phyloP scores from a whole-genome alignment of 2,113 vertebrate genomes.

The Xyliphius kryptos region DNA sequence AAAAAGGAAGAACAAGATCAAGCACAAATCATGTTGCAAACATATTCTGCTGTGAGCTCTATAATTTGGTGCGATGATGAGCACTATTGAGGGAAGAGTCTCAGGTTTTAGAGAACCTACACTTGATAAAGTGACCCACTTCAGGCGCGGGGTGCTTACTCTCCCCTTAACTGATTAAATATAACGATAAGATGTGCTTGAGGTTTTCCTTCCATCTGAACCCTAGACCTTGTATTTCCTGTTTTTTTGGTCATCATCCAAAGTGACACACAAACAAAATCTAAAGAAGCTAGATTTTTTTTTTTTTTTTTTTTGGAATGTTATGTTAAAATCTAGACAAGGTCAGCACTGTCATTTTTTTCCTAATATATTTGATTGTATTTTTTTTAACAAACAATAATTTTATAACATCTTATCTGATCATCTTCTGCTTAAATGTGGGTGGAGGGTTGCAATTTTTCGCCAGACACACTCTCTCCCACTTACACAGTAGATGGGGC shows the following conservation, averaged over 20 bases:
- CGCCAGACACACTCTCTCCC: too few species aligned
- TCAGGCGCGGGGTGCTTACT: background rate
- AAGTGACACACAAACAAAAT: background rate
- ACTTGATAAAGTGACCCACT: constrained; percentile 10
- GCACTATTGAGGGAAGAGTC: background rate
- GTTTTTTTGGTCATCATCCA: background rate
- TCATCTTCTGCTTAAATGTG: too few species aligned
- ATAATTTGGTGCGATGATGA: background rate
- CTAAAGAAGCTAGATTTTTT: too few species aligned
- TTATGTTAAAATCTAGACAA: too few species aligned
- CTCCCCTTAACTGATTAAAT: background rate
- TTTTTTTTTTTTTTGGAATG: too few species aligned
- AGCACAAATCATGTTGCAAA: constrained; percentile 6
- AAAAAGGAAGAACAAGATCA: background rate
- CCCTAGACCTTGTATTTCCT: background rate
- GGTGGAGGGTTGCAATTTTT: too few species aligned
- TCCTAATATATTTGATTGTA: too few species aligned
- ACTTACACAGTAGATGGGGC: too few species aligned
- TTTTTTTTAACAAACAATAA: too few species aligned
- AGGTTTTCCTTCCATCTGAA: background rate
- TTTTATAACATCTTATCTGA: too few species aligned
- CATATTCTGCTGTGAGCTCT: background rate
- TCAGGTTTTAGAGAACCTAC: background rate
- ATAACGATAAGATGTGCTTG: background rate
- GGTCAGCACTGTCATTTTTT: too few species aligned